A percentile compares a stretch with the other conserved stretches of the same genome.
phyloP scores from a whole-genome alignment of 2,113 vertebrate genomes.

The Mellivora capensis region DNA sequence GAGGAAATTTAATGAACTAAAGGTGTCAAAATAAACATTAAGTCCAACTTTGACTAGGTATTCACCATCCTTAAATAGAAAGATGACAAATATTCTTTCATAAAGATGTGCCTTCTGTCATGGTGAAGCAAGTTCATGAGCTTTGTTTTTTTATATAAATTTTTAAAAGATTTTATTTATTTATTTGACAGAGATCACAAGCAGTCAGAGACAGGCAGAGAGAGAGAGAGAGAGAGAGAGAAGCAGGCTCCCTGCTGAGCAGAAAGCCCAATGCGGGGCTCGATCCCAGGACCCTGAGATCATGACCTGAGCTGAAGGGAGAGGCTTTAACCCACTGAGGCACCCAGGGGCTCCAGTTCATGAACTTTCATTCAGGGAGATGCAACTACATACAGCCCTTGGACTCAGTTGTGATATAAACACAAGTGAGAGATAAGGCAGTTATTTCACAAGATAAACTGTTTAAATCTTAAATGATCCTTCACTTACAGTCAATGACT shows the following conservation, averaged over 20 bases:
- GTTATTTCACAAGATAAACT: neutral
- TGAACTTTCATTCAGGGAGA: neutral
- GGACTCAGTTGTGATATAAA: neutral
- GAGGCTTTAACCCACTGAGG: too few species aligned
- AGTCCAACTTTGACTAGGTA: neutral
- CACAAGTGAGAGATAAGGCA: neutral
- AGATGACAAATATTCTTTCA: neutral
- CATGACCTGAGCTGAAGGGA: too few species aligned
- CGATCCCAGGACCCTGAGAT: too few species aligned
- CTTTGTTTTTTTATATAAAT: neutral
- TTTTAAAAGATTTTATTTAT: too few species aligned
- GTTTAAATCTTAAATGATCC: neutral
- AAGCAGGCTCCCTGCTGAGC: too few species aligned
- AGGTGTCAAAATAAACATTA: neutral
- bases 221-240: too few species aligned
- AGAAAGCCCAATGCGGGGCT: too few species aligned
- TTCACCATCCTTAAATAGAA: conserved; percentile 20
- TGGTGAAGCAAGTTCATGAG: neutral
- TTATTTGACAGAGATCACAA: too few species aligned
- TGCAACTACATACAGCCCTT: neutral
- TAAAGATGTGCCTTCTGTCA: neutral
- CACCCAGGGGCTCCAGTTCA: neutral
- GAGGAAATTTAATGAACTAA: neutral
- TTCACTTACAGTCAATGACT: neutral
- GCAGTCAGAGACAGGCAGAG: too few species aligned